Evolutionary conservation across 2,113 vertebrate species (phyloP), one percentile per base, ranked within the genome.

Genomic region (Hymenochirus boettgeri): DNA sequence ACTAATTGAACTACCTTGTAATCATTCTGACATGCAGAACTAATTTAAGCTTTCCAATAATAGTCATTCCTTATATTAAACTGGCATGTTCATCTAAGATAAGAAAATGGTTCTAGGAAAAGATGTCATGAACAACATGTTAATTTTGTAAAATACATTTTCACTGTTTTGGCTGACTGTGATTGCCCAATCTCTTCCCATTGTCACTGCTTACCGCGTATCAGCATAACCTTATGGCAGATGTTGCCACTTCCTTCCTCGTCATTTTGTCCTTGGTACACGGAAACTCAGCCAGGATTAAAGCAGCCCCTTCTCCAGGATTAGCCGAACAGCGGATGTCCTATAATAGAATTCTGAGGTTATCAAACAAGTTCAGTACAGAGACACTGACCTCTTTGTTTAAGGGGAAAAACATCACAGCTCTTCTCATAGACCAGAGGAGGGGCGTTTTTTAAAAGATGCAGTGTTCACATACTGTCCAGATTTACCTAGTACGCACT

Each of bases 351-450:
- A 78, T 86, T 85, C 85, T 1, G 81, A 88, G 85, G 82, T 81
- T 83, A 82, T 86, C 82, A 0, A 70, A 27, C 25, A 39, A 5
- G 17, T 46, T 48, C 6, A 19, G 64, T 61, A 47, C 23, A 0
- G 0, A 80, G 57, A 87, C 88, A 86, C 76, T 77, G 77, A 79
- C 84, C 85, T 76, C 85, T 86, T 86, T 86, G 85, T 86, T 80
- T 18, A 62, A 23, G 58, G 72, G n/a, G 72, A 65, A 75, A 73
- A 82, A 83, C 74, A 81, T 75, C 79, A 79, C 57, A 57, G n/a
- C n/a, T 7, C 33, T 72, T 75, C 73, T 42, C 56, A 62, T 2
- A 51, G 17, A 53, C 69, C 52, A 12, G 63, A 25, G 2, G 70
- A n/a, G 52, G 25, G 54, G 62, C 60, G 46, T 33, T 37, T 60